Evolutionary conservation across 2,797 vertebrate genomes (phyloP).

Genomic region (Enteromius unitaeniatus): DNA sequence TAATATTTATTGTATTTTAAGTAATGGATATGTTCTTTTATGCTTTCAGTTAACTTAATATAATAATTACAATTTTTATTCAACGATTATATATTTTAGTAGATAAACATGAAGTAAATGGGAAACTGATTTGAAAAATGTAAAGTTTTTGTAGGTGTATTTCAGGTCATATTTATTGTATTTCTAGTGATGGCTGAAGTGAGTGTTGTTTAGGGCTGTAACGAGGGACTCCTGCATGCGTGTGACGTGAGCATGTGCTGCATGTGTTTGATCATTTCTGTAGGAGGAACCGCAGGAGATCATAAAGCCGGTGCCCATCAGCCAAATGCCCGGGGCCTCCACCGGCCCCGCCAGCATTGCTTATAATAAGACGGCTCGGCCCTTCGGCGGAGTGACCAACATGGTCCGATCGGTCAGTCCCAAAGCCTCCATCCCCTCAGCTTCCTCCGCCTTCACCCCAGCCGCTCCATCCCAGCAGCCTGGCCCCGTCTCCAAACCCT

Average conservation of each 20-base stretch:
- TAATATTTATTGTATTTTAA: not conserved
- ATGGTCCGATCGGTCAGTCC: constrained; percentile 49
- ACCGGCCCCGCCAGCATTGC: constrained; percentile 69
- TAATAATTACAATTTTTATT: too few species aligned
- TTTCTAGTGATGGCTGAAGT: not conserved
- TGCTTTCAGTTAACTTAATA: too few species aligned
- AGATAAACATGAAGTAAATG: not conserved
- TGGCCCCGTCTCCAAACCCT: constrained; percentile 65
- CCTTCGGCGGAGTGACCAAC: constrained; percentile 82
- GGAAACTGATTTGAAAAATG: not conserved
- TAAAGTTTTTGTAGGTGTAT: not conserved
- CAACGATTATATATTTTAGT: too few species aligned
- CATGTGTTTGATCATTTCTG: constrained; percentile 74
- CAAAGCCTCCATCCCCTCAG: constrained; percentile 94
- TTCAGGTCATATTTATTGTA: not conserved
- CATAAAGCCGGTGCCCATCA: constrained; percentile 95
- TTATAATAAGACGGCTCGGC: constrained; percentile 95
- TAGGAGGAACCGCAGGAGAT: constrained; percentile 91
- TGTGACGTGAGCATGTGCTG: constrained; percentile 68
- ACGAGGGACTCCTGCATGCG: constrained; percentile 74
- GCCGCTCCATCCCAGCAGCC: constrained; percentile 77
- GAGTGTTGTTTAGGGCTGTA: constrained; percentile 40
- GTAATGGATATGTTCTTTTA: not conserved
- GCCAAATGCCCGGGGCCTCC: constrained; percentile 81
- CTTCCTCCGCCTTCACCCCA: constrained; percentile 94